phyloP scores from a whole-genome alignment of 2,113 vertebrate genomes.

The Burhinus bistriatus region DNA sequence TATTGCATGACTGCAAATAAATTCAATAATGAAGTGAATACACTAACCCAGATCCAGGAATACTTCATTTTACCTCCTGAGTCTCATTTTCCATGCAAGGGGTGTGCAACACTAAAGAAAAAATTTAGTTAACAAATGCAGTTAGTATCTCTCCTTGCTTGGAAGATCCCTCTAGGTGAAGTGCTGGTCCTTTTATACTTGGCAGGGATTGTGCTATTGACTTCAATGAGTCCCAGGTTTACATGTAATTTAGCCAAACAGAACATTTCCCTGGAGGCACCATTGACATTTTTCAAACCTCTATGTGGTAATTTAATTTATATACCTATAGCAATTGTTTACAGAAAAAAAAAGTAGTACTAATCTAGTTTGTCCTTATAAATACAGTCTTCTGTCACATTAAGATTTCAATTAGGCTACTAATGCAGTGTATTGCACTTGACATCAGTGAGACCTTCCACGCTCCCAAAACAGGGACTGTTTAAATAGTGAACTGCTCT shows the following conservation, averaged over 20 bases:
- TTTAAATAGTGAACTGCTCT: not conserved
- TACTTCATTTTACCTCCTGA: not conserved
- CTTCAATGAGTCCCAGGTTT: not conserved
- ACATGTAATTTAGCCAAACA: not conserved
- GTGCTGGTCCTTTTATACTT: not conserved
- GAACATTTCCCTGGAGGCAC: not conserved
- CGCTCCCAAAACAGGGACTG: rapidly evolving
- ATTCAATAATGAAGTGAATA: not conserved
- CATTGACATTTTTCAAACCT: not conserved
- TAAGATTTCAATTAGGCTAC: not conserved
- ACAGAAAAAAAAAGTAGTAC: not conserved
- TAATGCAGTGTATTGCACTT: not conserved
- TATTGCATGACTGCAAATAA: not conserved
- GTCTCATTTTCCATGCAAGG: not conserved
- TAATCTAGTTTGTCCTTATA: not conserved
- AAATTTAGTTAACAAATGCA: not conserved
- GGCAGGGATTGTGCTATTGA: not conserved
- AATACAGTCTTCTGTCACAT: not conserved
- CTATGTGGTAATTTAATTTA: not conserved
- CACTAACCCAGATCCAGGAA: not conserved
- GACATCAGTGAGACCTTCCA: not conserved
- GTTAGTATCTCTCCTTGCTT: not conserved
- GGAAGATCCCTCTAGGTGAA: not conserved
- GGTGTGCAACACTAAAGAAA: not conserved
- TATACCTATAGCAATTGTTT: not conserved